Conservation (phyloP, 2,888 invertebrate genomes). For the Hemithea aestivaria region DNA sequence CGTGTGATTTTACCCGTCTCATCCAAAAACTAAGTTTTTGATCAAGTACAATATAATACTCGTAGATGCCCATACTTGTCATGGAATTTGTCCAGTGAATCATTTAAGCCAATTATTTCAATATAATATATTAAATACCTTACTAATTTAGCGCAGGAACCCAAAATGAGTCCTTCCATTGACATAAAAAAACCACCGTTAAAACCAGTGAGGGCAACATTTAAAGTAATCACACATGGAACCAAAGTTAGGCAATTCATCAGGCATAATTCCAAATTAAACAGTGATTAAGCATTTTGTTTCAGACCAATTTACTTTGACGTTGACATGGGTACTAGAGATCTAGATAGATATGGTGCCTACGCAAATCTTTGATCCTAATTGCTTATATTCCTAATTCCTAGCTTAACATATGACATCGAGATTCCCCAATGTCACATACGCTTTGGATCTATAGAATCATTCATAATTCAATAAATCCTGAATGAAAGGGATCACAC, state of each 20-base stretch:
- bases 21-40: no score
- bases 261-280: constrained; percentile 6
- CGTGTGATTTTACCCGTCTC: no score
- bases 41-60: no score
- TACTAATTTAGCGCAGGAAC: no score
- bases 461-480: constrained; percentile 52
- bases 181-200: no score
- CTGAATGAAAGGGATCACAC: constrained; percentile 48
- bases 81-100: no score
- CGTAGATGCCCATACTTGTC: no score
- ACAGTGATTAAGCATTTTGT: constrained; percentile 22
- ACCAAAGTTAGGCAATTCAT: constrained; percentile 3
- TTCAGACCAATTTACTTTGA: constrained; percentile 21
- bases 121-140: no score
- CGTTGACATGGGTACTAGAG: constrained; percentile 34
- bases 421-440: constrained; percentile 16
- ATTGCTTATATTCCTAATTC: neutral
- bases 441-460: constrained; percentile 19
- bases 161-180: no score
- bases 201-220: no score
- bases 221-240: neutral
- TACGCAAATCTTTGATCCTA: constrained; percentile 6
- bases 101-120: no score
- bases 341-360: constrained; percentile 26
- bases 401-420: constrained; percentile 16